Evolutionary conservation across 1,140 invertebrate genomes (phyloP).

Genomic region (Adelges cooleyi): DNA sequence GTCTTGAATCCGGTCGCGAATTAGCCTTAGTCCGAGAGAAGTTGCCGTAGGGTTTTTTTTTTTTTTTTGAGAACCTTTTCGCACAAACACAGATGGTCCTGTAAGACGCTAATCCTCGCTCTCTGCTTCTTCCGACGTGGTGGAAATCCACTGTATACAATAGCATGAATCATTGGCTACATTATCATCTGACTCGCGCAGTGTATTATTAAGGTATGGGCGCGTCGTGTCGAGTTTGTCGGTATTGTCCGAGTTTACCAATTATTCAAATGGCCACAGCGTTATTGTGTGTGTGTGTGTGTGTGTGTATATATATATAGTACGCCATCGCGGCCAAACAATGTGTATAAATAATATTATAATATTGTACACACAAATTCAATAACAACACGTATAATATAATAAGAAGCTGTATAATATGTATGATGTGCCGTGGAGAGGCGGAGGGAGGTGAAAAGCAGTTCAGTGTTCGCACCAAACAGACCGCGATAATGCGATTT

Average conservation of each 20-base stretch:
- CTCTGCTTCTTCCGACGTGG: too few species aligned
- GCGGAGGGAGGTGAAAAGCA: slow-evolving; percentile 6
- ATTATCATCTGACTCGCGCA: too few species aligned
- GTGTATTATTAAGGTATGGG: too few species aligned
- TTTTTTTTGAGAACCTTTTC: too few species aligned
- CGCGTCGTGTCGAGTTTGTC: neutral
- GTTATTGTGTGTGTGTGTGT: neutral
- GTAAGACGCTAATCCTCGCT: too few species aligned
- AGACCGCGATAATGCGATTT: slow-evolving; percentile 28
- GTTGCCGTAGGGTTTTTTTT: too few species aligned
- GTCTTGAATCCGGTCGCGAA: too few species aligned
- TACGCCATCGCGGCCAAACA: slow-evolving; percentile 8
- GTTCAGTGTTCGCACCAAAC: slow-evolving; percentile 17
- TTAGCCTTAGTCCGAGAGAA: too few species aligned
- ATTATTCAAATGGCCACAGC: slow-evolving; percentile 12
- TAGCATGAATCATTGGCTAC: too few species aligned
- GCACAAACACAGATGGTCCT: too few species aligned
- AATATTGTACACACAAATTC: neutral
- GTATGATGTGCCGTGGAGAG: neutral
- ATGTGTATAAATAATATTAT: slow-evolving; percentile 11
- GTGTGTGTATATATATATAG: too few species aligned
- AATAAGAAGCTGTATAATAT: neutral
- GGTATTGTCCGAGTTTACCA: slow-evolving; percentile 21
- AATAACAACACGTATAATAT: slow-evolving; percentile 9
- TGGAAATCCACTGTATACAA: too few species aligned